Evolutionary conservation across 1,140 invertebrate genomes (phyloP).

Genomic region (Caerostris darwini): DNA sequence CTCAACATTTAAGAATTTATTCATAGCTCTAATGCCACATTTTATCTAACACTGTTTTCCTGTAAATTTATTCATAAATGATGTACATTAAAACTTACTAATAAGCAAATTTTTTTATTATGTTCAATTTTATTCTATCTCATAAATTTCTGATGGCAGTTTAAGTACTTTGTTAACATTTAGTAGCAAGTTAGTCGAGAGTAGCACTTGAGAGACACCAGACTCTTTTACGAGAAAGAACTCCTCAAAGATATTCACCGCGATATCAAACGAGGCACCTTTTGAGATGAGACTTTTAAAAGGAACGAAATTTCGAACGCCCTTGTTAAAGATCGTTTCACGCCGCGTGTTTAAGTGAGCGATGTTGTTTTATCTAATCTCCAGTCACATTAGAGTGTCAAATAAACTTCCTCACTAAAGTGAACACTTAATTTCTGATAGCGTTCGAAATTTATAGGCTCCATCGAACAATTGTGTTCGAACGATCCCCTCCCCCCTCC

Average conservation of each 20-base stretch:
- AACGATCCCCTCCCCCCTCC: background rate
- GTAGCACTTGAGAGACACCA: too few relatives aligned
- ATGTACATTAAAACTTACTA: too few relatives aligned
- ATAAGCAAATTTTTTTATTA: too few relatives aligned
- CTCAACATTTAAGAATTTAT: too few relatives aligned
- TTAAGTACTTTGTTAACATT: too few relatives aligned
- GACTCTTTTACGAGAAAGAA: too few relatives aligned
- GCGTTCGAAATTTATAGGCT: conserved; percentile 31
- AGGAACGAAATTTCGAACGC: background rate
- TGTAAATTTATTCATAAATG: too few relatives aligned
- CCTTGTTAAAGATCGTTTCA: background rate
- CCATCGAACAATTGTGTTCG: background rate
- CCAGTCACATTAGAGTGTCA: background rate
- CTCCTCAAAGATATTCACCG: background rate
- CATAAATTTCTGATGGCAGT: too few relatives aligned
- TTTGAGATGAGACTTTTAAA: background rate
- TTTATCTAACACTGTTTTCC: too few relatives aligned
- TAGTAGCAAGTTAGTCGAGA: too few relatives aligned
- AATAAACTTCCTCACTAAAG: conserved; percentile 34
- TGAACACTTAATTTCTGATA: conserved; percentile 47
- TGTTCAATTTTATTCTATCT: too few relatives aligned
- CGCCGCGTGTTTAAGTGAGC: background rate
- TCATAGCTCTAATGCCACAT: too few relatives aligned
- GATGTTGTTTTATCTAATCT: conserved; percentile 31
- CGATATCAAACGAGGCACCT: background rate